phyloP scores from a whole-genome alignment of 2,113 vertebrate genomes.

The Fregata magnificens region DNA sequence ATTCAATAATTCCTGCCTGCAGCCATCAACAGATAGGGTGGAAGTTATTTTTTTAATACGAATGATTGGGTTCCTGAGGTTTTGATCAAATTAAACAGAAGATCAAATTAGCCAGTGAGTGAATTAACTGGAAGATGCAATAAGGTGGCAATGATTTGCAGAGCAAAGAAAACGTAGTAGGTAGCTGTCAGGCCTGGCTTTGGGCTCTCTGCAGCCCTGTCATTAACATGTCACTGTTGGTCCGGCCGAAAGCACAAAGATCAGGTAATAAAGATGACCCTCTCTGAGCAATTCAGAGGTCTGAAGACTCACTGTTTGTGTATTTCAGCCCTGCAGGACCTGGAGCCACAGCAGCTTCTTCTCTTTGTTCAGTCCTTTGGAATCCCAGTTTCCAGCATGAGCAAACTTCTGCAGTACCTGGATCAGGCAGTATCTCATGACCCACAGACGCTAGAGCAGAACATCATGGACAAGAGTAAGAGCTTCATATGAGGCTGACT shows the following conservation, averaged over 20 bases:
- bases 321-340: conserved; percentile 87
- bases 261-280: background rate
- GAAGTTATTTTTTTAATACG: conserved; percentile 63
- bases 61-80: conserved; percentile 46
- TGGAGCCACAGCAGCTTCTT: conserved; percentile 94
- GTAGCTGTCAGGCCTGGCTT: conserved; percentile 39
- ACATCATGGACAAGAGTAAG: conserved; percentile 99
- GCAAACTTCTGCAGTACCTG: conserved; percentile 93
- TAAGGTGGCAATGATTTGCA: conserved; percentile 31
- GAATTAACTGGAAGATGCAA: conserved; percentile 61
- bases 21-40: conserved; percentile 32
- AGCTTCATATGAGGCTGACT: background rate
- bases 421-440: conserved; percentile 96
- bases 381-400: conserved; percentile 98
- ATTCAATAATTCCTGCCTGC: conserved; percentile 58
- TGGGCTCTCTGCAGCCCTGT: background rate
- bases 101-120: conserved; percentile 56
- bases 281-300: background rate
- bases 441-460: conserved; percentile 90
- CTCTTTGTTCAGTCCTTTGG: conserved; percentile 98
- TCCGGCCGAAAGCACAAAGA: background rate
- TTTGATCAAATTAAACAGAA: conserved; percentile 60
- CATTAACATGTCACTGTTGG: background rate
- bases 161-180: background rate
- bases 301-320: background rate